Percentiles rank a stretch among this genome's conserved stretches.
Evolutionary conservation across 2,797 vertebrate genomes (phyloP).

Genomic region (Anguilla marmorata): DNA sequence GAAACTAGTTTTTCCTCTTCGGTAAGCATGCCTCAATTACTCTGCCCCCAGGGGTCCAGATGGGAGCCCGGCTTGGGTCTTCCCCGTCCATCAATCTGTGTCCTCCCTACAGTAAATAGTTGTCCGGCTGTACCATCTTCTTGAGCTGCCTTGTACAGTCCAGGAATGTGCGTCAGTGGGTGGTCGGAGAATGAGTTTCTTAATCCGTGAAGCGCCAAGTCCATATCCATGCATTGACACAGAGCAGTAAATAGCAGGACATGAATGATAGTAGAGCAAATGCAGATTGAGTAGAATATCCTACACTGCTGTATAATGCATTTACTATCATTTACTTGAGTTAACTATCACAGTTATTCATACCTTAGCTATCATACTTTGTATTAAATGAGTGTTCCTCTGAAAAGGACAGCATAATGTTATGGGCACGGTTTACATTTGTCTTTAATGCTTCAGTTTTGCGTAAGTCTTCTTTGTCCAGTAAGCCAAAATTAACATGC

Average conservation of each 20-base stretch:
- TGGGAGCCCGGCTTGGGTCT: background rate
- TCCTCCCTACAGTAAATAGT: background rate
- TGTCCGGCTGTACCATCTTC: background rate
- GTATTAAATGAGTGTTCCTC: background rate
- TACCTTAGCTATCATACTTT: background rate
- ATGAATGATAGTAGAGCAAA: background rate
- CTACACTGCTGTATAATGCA: background rate
- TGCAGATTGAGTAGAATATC: background rate
- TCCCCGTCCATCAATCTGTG: conserved; percentile 7
- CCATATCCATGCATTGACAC: background rate
- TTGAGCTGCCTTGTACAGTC: background rate
- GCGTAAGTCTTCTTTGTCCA: background rate
- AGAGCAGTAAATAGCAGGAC: background rate
- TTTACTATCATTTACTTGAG: background rate
- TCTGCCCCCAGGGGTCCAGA: background rate
- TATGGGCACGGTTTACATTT: background rate
- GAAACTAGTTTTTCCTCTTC: conserved; percentile 21
- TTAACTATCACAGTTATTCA: background rate
- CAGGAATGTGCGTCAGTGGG: background rate
- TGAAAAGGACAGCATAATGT: background rate
- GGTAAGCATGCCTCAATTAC: conserved; percentile 21
- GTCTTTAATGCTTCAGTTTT: background rate
- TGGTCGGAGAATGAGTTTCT: background rate
- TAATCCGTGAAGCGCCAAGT: background rate
- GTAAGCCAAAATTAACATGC: background rate